Evolutionary conservation across 2,113 vertebrate species (phyloP).

Genomic region (Myiozetetes cayanensis): DNA sequence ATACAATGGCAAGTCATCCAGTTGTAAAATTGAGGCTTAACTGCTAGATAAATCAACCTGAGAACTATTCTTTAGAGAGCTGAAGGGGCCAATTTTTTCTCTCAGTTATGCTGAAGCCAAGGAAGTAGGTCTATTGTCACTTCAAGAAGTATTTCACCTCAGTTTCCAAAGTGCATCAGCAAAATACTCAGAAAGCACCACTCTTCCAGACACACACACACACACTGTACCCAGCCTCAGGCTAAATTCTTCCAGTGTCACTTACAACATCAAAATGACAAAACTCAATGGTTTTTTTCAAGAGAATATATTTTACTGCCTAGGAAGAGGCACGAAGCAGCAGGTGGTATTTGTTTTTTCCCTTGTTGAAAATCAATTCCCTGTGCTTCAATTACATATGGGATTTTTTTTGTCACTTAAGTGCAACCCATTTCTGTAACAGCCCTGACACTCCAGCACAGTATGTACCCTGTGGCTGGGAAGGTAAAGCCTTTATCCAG

Average conservation of each 20-base stretch:
- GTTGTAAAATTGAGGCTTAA: neutral
- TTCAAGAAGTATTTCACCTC: neutral
- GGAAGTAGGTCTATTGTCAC: neutral
- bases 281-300: neutral
- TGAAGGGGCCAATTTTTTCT: neutral
- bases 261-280: neutral
- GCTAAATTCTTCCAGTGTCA: neutral
- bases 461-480: neutral
- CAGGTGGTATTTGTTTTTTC: neutral
- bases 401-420: neutral
- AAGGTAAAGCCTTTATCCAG: neutral
- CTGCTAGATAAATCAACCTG: neutral
- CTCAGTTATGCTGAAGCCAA: neutral
- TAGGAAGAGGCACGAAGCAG: neutral
- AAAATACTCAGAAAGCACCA: neutral
- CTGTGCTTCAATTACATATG: neutral
- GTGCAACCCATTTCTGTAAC: neutral
- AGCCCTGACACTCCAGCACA: neutral
- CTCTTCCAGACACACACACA: neutral
- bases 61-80: neutral
- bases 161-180: neutral
- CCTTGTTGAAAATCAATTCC: neutral
- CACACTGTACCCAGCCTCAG: neutral
- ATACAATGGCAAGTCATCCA: neutral
- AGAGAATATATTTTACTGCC: neutral